Evolutionary conservation across 2,888 invertebrate genomes (phyloP), one percentile per base, ranked within the genome.

Genomic region (Hololepta plana): DNA sequence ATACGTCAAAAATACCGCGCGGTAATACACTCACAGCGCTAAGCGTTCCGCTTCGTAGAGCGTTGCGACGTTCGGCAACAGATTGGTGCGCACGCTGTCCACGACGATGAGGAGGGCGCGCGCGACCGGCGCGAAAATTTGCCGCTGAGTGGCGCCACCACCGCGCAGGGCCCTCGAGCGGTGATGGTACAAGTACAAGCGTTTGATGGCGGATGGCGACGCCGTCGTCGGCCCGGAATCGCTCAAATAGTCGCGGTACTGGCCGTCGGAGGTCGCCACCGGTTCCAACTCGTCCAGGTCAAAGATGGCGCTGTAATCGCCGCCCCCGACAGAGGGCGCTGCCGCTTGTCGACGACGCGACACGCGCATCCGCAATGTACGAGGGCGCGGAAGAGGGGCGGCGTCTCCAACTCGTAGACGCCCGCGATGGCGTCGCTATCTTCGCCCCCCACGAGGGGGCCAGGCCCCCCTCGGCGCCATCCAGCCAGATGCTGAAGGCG

Each of bases 361-460:
- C 85, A 85, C 12, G 91, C 67, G 45, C 93, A 91, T 2, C 98
- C 96, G 14, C 95, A 61, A 36, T 77, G 69, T 28, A 85, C 63
- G 1, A 96, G 59, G 1, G 79, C 79, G 27, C 95, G 63, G 51
- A 95, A 95, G 42, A 82, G 67, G 4, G 88, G 58, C 2, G 88
- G 80, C 52, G 93, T 74, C 53, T 95, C 90, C 0, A 93, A 93
- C 59, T 99, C 98, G 50, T 98, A 98, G 36, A 98, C 88, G 12
- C 98, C 98, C 57, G 95, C 96, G 29, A 96, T 82, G 45, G 88
- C n/a, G n/a, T n/a, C n/a, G n/a, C n/a, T n/a, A n/a, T n/a, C n/a
- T n/a, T n/a, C n/a, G n/a, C n/a, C n/a, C n/a, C n/a, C n/a, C n/a
- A n/a, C n/a, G n/a, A n/a, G n/a, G n/a, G n/a, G n/a, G n/a, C n/a